These are phyloP conservation scores for Macquaria australasica DNA, from an alignment of 2,113 vertebrate species.

Conservation along the genomic window DNA sequence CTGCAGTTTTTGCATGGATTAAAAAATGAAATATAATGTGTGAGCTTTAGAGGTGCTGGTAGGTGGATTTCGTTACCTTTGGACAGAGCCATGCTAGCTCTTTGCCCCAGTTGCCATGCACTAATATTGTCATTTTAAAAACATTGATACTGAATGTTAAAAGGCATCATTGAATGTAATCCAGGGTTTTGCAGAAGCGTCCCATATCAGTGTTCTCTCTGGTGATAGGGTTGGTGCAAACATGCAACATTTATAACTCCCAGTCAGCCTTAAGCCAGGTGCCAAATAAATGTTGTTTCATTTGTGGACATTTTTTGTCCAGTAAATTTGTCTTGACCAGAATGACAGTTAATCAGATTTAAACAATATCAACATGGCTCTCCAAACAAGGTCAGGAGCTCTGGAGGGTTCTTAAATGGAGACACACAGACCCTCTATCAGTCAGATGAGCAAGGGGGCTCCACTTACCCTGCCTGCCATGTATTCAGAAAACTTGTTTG, in stretches of 20 bases:
- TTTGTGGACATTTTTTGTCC: background rate
- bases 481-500: slow-evolving; percentile 17
- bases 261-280: background rate
- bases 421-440: background rate
- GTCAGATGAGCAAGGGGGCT: background rate
- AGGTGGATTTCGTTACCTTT: no score
- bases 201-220: background rate
- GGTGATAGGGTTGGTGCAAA: background rate
- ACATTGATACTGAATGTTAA: background rate
- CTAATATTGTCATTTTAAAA: background rate
- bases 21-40: no score
- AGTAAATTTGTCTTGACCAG: background rate
- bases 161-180: background rate
- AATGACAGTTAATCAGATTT: background rate
- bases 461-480: background rate
- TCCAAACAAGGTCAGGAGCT: slow-evolving; percentile 2
- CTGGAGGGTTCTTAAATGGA: background rate
- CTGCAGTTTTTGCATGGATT: no score
- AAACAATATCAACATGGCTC: background rate
- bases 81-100: no score
- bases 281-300: background rate
- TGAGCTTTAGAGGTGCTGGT: no score
- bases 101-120: no score
- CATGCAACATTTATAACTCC: background rate
- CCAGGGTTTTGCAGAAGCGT: background rate